Conservation (phyloP, 2,888 invertebrate genomes). For the Metellina segmentata region DNA sequence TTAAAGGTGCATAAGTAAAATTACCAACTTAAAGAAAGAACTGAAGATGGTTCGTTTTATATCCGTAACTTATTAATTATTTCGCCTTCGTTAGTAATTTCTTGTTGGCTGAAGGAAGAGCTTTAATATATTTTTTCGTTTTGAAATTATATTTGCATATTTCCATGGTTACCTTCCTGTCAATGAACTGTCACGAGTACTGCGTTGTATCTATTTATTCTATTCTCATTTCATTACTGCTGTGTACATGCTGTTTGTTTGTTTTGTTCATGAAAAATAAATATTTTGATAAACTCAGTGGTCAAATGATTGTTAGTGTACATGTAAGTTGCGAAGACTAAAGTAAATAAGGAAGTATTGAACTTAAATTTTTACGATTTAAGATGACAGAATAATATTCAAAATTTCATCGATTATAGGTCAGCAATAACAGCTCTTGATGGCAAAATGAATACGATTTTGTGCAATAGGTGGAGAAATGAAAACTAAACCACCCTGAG, state of each 20-base stretch:
- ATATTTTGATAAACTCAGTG: slow-evolving; percentile 9
- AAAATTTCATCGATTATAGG: too few relatives aligned
- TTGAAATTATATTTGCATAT: slow-evolving; percentile 9
- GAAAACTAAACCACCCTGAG: too few relatives aligned
- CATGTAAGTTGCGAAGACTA: too few relatives aligned
- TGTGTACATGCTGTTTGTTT: slow-evolving; percentile 75
- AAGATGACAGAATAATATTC: too few relatives aligned
- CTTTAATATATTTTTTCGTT: slow-evolving; percentile 56
- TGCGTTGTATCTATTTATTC: slow-evolving; percentile 76
- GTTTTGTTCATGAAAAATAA: slow-evolving; percentile 71
- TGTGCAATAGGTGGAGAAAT: too few relatives aligned
- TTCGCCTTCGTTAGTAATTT: slow-evolving; percentile 13
- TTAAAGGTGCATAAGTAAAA: slow-evolving; percentile 25
- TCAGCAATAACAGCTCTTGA: too few relatives aligned
- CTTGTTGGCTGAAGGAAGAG: slow-evolving; percentile 38
- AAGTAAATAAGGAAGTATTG: too few relatives aligned
- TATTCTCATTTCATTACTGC: slow-evolving; percentile 74
- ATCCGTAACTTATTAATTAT: too few relatives aligned
- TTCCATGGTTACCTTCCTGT: slow-evolving; percentile 34
- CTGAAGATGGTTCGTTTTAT: neutral
- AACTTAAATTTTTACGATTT: too few relatives aligned
- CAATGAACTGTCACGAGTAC: slow-evolving; percentile 63
- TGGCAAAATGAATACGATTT: too few relatives aligned
- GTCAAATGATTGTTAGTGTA: too few relatives aligned
- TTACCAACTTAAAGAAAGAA: neutral